A percentile compares a stretch with the other conserved stretches of the same genome.
Evolutionary conservation across 2,797 vertebrate genomes (phyloP).

Genomic region (Anisognathus igniventris): DNA sequence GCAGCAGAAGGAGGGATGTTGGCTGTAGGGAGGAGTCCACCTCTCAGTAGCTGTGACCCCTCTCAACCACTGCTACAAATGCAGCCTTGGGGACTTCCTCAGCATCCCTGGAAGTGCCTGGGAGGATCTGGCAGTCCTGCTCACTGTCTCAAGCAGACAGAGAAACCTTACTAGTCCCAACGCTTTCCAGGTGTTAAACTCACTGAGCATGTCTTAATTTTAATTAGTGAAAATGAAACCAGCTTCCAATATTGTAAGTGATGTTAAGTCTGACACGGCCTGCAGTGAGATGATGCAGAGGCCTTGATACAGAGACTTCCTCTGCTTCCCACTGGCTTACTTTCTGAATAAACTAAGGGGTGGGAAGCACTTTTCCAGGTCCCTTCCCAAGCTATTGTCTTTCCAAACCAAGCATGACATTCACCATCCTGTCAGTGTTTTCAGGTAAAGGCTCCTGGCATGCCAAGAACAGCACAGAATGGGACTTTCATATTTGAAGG

Average conservation of each 20-base stretch:
- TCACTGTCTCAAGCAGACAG: neutral
- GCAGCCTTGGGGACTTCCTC: neutral
- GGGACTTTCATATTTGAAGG: neutral
- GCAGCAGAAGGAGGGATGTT: neutral
- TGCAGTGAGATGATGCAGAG: neutral
- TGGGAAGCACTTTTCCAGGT: neutral
- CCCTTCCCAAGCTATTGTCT: neutral
- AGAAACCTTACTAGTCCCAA: neutral
- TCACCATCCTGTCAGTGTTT: neutral
- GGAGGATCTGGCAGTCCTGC: neutral
- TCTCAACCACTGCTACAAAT: neutral
- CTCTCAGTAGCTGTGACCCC: neutral
- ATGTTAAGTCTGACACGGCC: neutral
- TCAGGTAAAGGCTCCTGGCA: neutral
- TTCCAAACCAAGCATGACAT: neutral
- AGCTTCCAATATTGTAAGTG: neutral
- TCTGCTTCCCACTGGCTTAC: neutral
- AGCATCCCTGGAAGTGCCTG: neutral
- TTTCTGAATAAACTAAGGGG: neutral
- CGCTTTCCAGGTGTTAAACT: neutral
- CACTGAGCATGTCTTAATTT: neutral
- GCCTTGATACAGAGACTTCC: rapidly evolving
- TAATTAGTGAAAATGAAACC: neutral
- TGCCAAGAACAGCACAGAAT: rapidly evolving
- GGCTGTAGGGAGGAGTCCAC: neutral